These are phyloP conservation scores for Amblyopsis rosae DNA, from an alignment of 2,113 vertebrate genomes.

Conservation along the genomic window DNA sequence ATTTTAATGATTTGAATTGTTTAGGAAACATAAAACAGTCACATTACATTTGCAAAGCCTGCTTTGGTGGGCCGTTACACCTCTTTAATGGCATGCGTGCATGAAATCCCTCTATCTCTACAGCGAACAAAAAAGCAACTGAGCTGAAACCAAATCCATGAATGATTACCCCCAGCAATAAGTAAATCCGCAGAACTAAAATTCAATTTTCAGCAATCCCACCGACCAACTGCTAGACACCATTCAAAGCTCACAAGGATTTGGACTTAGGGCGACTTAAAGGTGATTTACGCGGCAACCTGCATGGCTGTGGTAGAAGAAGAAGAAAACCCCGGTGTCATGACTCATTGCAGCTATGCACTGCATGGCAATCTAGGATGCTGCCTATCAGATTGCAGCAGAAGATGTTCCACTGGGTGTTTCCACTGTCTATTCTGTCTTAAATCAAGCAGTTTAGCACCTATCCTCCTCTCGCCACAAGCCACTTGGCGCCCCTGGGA, in stretches of 20 bases:
- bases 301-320: constrained; percentile 51
- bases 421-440: constrained; percentile 21
- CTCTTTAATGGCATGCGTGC: constrained; percentile 52
- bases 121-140: constrained; percentile 60
- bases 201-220: constrained; percentile 74
- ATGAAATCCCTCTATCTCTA: constrained; percentile 59
- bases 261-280: constrained; percentile 75
- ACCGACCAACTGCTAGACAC: constrained; percentile 64
- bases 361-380: constrained; percentile 45
- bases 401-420: constrained; percentile 40
- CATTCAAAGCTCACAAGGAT: constrained; percentile 73
- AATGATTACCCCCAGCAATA: constrained; percentile 73
- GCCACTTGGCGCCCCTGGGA: constrained; percentile 1
- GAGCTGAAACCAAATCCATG: constrained; percentile 66
- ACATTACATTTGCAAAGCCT: constrained; percentile 55
- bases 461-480: constrained; percentile 8
- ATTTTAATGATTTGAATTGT: constrained; percentile 32
- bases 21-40: constrained; percentile 35
- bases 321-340: constrained; percentile 52
- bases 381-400: constrained; percentile 42
- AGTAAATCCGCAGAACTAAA: constrained; percentile 72
- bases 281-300: constrained; percentile 72
- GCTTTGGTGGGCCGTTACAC: constrained; percentile 54
- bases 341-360: constrained; percentile 47
- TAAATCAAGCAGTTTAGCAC: constrained; percentile 18